Evolutionary conservation across 2,797 vertebrate species (phyloP).

Genomic region (Chaetophractus vellerosus): DNA sequence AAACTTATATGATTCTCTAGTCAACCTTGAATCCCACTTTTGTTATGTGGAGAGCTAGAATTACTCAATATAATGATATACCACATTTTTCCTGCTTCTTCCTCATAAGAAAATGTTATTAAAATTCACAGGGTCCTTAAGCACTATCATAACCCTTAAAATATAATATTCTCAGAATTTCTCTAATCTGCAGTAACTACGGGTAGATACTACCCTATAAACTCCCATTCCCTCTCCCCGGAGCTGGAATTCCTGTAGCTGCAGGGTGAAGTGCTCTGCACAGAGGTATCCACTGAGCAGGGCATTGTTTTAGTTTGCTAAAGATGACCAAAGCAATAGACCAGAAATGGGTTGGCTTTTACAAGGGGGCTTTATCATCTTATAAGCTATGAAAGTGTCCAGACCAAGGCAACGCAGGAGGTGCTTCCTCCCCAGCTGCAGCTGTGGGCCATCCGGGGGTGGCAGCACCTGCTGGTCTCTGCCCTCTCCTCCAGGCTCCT

Average conservation of each 20-base stretch:
- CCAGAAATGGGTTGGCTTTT: too few species aligned
- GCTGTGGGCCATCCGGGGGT: too few species aligned
- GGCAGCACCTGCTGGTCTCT: too few species aligned
- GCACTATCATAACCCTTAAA: background rate
- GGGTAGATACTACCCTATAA: rapidly evolving
- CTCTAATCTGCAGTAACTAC: background rate
- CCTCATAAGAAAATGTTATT: background rate
- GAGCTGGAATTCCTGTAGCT: background rate
- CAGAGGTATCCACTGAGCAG: too few species aligned
- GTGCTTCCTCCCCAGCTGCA: too few species aligned
- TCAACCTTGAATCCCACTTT: background rate
- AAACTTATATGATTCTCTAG: background rate
- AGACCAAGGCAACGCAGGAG: too few species aligned
- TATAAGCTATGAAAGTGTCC: too few species aligned
- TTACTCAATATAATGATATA: background rate
- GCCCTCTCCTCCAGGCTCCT: too few species aligned
- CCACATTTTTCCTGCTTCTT: background rate
- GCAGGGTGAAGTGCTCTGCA: too few species aligned
- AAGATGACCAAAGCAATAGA: too few species aligned
- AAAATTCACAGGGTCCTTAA: background rate
- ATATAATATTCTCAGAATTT: background rate
- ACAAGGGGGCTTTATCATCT: too few species aligned
- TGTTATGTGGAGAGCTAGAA: background rate
- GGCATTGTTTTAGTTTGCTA: too few species aligned
- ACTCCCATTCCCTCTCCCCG: background rate